These are phyloP conservation scores for Apamea monoglypha DNA, from an alignment of 2,888 invertebrate genomes.

Conservation along the genomic window DNA sequence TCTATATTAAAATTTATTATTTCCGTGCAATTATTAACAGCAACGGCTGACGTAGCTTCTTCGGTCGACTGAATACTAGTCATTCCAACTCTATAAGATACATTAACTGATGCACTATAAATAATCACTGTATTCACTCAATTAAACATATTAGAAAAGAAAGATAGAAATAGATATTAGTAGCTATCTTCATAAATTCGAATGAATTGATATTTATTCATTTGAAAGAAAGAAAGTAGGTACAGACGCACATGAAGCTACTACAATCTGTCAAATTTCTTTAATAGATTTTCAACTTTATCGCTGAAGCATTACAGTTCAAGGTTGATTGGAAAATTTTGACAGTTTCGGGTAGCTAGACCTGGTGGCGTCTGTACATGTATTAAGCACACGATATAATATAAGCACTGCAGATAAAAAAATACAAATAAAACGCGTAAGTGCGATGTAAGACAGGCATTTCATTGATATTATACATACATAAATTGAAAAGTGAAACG, in stretches of 20 bases:
- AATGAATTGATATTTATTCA: neutral
- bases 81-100: neutral
- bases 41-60: neutral
- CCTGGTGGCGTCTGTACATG: no score
- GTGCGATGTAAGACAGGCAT: neutral
- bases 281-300: no score
- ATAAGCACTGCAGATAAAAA: neutral
- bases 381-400: neutral
- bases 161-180: no score
- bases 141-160: conserved; percentile 8
- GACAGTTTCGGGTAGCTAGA: no score
- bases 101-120: neutral
- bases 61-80: conserved; percentile 9
- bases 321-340: no score
- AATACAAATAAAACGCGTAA: neutral
- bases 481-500: neutral
- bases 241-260: no score
- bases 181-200: neutral
- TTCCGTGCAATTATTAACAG: conserved; percentile 26
- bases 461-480: neutral
- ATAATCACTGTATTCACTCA: neutral
- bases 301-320: no score
- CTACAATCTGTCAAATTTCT: no score
- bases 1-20: conserved; percentile 33
- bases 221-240: neutral